These are phyloP conservation scores for Nothocercus julius DNA, from an alignment of 2,113 vertebrate species.

Conservation along the genomic window DNA sequence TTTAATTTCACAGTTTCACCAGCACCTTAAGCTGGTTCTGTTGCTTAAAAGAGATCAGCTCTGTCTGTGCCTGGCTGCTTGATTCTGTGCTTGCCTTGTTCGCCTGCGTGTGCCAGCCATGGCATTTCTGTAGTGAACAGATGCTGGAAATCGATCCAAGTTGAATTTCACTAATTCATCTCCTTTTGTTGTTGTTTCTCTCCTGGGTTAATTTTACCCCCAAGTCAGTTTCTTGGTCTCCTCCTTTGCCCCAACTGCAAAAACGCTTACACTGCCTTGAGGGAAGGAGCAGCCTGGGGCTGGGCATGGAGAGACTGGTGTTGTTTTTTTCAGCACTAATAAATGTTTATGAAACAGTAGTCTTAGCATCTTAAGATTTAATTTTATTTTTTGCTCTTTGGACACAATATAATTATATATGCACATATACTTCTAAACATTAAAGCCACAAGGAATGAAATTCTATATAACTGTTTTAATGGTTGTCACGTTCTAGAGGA, in stretches of 20 bases:
- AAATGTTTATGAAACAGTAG: neutral
- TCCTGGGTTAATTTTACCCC: constrained; percentile 5
- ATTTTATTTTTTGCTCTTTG: neutral
- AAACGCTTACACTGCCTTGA: neutral
- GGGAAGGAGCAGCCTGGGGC: neutral
- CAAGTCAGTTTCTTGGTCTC: neutral
- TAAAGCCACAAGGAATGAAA: neutral
- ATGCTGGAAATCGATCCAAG: neutral
- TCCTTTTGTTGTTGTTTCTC: neutral
- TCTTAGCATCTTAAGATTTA: neutral
- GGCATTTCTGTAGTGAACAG: neutral
- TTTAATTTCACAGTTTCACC: neutral
- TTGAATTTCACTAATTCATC: neutral
- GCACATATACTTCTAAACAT: neutral
- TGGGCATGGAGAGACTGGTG: neutral
- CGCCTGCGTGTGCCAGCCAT: neutral
- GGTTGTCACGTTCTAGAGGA: neutral
- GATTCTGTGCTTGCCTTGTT: neutral
- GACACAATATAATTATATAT: neutral
- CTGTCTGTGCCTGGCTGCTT: neutral
- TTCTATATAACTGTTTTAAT: neutral
- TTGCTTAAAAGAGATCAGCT: neutral
- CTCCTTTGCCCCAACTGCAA: neutral
- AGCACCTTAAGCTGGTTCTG: neutral
- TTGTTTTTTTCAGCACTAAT: neutral